Conservation (phyloP, 2,888 invertebrate species). For the Lasioglossum pauxillum region DNA sequence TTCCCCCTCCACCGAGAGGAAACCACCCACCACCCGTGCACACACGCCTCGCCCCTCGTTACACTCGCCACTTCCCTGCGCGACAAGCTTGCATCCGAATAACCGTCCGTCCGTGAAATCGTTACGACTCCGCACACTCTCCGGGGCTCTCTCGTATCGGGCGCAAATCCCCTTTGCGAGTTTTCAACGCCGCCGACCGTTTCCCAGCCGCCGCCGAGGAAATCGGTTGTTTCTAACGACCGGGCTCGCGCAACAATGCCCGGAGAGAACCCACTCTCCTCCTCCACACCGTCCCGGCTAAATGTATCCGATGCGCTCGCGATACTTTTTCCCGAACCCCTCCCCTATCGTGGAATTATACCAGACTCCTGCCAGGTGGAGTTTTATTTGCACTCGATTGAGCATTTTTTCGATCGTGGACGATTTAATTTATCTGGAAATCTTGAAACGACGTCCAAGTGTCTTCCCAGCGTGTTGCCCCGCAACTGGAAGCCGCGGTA, state of each 20-base stretch:
- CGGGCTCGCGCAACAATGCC: neutral
- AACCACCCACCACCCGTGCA: neutral
- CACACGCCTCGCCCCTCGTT: constrained; percentile 26
- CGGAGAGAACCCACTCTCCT: neutral
- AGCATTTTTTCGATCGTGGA: neutral
- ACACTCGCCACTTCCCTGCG: constrained; percentile 30
- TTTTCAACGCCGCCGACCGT: constrained; percentile 14
- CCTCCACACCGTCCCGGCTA: neutral
- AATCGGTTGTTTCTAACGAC: constrained; percentile 12
- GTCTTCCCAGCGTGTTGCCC: neutral
- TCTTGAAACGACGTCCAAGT: neutral
- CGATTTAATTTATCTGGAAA: neutral
- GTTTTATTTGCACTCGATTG: neutral
- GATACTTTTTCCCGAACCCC: neutral
- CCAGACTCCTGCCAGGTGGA: neutral
- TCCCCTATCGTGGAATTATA: neutral
- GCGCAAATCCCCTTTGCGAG: constrained; percentile 31
- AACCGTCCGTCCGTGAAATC: constrained; percentile 65
- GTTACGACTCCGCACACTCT: constrained; percentile 62
- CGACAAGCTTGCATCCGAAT: constrained; percentile 57
- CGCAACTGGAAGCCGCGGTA: neutral
- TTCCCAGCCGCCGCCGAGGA: constrained; percentile 6
- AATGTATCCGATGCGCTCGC: neutral
- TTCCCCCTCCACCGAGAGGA: neutral
- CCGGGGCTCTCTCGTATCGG: constrained; percentile 19